These are phyloP conservation scores for Tuta absoluta DNA, from an alignment of 2,888 invertebrate genomes.

Conservation along the genomic window DNA sequence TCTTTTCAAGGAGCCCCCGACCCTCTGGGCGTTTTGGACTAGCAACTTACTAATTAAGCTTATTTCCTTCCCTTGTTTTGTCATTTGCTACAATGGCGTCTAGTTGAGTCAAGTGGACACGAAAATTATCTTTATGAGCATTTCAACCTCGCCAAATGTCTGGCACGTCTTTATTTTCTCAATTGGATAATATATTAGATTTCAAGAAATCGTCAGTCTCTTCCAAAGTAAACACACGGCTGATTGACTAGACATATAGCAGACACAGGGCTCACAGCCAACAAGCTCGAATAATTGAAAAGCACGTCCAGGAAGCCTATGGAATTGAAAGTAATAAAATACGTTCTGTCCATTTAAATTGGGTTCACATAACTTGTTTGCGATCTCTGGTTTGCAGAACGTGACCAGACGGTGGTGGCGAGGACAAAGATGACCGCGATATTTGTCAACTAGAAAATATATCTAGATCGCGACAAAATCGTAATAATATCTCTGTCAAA, in stretches of 20 bases:
- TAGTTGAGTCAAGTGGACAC: slow-evolving; percentile 46
- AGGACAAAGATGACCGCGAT: slow-evolving; percentile 55
- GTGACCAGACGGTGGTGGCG: slow-evolving; percentile 72
- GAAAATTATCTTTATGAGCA: slow-evolving; percentile 23
- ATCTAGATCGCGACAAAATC: slow-evolving; percentile 24
- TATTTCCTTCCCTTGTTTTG: slow-evolving; percentile 71
- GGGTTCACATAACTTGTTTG: slow-evolving; percentile 67
- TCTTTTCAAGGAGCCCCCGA: slow-evolving; percentile 62
- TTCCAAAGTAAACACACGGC: slow-evolving; percentile 47
- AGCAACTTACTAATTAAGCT: slow-evolving; percentile 76
- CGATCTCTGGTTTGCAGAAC: slow-evolving; percentile 74
- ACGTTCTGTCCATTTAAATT: slow-evolving; percentile 55
- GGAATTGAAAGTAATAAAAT: slow-evolving; percentile 66
- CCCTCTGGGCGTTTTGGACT: slow-evolving; percentile 64
- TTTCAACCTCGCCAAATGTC: slow-evolving; percentile 19
- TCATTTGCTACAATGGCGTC: slow-evolving; percentile 62
- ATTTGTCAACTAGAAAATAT: slow-evolving; percentile 55
- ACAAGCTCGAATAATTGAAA: slow-evolving; percentile 57
- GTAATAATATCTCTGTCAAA: background rate
- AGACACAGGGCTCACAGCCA: slow-evolving; percentile 59
- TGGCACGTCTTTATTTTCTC: slow-evolving; percentile 24
- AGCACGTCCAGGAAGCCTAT: slow-evolving; percentile 55
- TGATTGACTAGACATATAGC: slow-evolving; percentile 57
- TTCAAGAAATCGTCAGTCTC: slow-evolving; percentile 22
- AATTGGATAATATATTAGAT: slow-evolving; percentile 21